phyloP scores from a whole-genome alignment of 2,797 vertebrate genomes.

The Masticophis lateralis region DNA sequence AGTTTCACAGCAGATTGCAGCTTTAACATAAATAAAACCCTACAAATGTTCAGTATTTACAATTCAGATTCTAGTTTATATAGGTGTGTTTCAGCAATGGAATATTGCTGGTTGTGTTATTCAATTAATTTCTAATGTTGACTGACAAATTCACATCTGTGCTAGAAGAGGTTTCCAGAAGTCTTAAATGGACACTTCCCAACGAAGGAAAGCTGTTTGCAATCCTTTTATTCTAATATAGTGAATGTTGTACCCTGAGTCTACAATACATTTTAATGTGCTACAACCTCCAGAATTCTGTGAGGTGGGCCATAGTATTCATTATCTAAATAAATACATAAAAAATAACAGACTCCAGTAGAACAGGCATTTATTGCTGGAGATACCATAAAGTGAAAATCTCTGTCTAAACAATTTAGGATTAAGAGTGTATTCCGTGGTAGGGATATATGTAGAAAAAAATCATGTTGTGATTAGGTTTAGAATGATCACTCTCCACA shows the following conservation, averaged over 20 bases:
- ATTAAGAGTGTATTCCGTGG: background rate
- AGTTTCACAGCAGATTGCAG: background rate
- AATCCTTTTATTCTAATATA: background rate
- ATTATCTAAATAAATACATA: background rate
- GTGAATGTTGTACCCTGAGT: background rate
- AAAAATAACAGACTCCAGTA: background rate
- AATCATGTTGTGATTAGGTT: background rate
- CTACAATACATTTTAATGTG: background rate
- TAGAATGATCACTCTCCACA: background rate
- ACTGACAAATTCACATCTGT: background rate
- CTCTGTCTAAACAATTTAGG: background rate
- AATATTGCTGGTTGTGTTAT: background rate
- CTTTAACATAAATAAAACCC: background rate
- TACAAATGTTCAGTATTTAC: background rate
- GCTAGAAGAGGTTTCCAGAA: background rate
- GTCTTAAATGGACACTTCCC: background rate
- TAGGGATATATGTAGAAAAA: background rate
- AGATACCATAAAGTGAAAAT: background rate
- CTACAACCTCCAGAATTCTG: background rate
- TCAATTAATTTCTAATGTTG: background rate
- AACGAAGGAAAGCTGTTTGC: background rate
- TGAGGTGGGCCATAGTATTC: background rate
- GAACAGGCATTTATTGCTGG: background rate
- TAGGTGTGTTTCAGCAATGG: background rate
- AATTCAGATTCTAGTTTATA: background rate